Evolutionary conservation across 2,113 vertebrate species (phyloP).

Genomic region (Phoxinus phoxinus): DNA sequence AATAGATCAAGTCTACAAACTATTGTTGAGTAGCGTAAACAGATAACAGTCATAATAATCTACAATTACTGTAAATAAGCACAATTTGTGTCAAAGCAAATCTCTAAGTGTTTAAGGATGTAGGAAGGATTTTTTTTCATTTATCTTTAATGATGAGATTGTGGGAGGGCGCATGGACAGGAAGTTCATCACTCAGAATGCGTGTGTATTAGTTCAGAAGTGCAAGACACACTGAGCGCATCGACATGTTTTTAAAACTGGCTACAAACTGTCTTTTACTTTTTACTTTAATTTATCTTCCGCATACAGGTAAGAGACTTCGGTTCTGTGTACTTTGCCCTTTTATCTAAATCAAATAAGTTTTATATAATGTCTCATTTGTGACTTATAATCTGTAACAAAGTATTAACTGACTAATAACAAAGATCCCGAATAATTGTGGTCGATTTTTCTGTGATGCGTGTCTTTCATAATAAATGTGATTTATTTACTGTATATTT

Average conservation of each 20-base stretch:
- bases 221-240: not conserved
- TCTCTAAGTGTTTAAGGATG: not conserved
- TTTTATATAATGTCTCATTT: not conserved
- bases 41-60: not conserved
- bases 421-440: not conserved
- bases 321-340: not conserved
- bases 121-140: not conserved
- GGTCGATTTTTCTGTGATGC: not conserved
- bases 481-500: not conserved
- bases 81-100: not conserved
- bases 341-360: not conserved
- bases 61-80: not conserved
- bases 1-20: not conserved
- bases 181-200: not conserved
- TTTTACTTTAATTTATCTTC: not conserved
- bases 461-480: not conserved
- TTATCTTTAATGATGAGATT: not conserved
- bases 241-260: constrained; percentile 13
- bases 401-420: not conserved
- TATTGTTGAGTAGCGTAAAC: not conserved
- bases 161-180: not conserved
- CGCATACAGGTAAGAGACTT: constrained; percentile 28
- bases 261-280: not conserved
- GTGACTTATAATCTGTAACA: not conserved
- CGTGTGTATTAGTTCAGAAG: not conserved